Base-by-base conservation (phyloP, 2,113 vertebrate genomes). In the Trematocara macrostoma region DNA sequence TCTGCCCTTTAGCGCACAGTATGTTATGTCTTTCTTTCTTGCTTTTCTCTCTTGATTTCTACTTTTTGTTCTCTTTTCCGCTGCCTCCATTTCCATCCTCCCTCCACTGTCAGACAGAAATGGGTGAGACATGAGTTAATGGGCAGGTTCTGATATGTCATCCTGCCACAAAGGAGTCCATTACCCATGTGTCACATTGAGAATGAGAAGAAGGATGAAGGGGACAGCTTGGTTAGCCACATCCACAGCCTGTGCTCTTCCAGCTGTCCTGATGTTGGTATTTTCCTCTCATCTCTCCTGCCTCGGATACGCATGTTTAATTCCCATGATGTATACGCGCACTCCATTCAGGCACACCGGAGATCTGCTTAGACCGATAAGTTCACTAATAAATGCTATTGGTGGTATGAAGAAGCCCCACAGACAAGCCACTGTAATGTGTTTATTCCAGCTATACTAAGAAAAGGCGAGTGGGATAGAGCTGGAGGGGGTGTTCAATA, bases 241-340 rank as follows among this genome's bases (percentile, higher is more conserved):
- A 55, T 78, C 71, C 80, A 78, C 84, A 74, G 79, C 67, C 82
- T 31, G 67, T 53, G 87, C 82, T 85, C 84, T 57, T 51, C 20
- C 76, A 57, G 78, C 82, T 83, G 84, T 81, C 69, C 71, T 83
- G 71, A 88, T 84, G 81, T 86, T 88, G 78, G 53, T 86, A 80
- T 93, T 92, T 91, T 81, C 35, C 31, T 74, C 83, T 88, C 90
- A 88, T 67, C 76, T 55, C 84, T 52, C 78, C n/a, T 64, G 42
- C 47, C 42, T 81, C 38, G 4, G 76, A 91, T 81, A 79, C 80
- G 71, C 84, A 86, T 78, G 52, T 87, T 80, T 71, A 78, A 84
- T 67, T 84, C 85, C 53, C 79, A 84, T 12, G 97, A 95, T 96
- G 96, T 97, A 94, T 64, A 85, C 79, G 26, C 61, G 96, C 97